Evolutionary conservation across 2,888 invertebrate genomes (phyloP).

Genomic region (Eretmocerus hayati): DNA sequence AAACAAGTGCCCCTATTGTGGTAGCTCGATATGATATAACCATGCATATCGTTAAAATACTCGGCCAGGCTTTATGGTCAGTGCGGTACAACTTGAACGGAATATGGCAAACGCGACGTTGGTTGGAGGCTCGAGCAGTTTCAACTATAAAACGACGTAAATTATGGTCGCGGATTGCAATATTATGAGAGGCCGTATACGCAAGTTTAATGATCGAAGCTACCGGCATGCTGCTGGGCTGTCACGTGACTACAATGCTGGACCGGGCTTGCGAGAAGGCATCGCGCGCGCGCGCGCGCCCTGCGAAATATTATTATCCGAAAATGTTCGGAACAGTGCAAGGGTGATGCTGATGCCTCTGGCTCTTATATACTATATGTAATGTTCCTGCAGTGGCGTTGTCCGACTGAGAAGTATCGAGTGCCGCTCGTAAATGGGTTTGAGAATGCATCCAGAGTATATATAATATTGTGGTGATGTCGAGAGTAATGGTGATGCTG

Average conservation of each 20-base stretch:
- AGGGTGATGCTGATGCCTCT: neutral
- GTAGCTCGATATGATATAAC: constrained; percentile 27
- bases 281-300: constrained; percentile 6
- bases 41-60: constrained; percentile 36
- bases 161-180: constrained; percentile 47
- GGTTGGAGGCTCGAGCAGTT: constrained; percentile 43
- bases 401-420: too few relatives aligned
- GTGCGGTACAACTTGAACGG: constrained; percentile 41
- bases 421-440: too few relatives aligned
- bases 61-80: constrained; percentile 40
- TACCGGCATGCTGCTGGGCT: constrained; percentile 33
- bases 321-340: constrained; percentile 25
- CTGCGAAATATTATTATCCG: constrained; percentile 42
- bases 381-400: too few relatives aligned
- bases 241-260: neutral
- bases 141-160: constrained; percentile 48
- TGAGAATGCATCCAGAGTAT: too few relatives aligned
- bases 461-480: too few relatives aligned
- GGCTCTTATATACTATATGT: too few relatives aligned
- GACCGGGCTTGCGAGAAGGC: neutral
- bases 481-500: too few relatives aligned
- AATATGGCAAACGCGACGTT: constrained; percentile 31
- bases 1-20: constrained; percentile 24
- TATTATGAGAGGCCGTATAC: constrained; percentile 47
- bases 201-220: constrained; percentile 48